Conservation (phyloP, 2,797 vertebrate genomes). For the Erithacus rubecula region DNA sequence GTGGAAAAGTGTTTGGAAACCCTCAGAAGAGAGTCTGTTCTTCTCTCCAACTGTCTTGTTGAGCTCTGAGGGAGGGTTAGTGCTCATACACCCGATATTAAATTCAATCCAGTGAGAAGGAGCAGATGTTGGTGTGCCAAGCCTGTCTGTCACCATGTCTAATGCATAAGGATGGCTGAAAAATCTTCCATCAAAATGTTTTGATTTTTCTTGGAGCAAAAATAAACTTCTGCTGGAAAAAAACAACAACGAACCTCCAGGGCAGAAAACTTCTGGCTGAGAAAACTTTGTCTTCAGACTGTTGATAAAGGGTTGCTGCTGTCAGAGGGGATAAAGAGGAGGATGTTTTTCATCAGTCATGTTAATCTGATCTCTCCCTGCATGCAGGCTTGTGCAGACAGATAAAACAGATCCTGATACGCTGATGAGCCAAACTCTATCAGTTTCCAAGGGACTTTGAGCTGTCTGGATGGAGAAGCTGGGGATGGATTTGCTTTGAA, state of each 20-base stretch:
- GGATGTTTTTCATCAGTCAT: constrained; percentile 34
- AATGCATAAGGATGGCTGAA: constrained; percentile 21
- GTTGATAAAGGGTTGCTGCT: constrained; percentile 18
- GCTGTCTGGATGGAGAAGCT: not conserved
- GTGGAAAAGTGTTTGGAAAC: not conserved
- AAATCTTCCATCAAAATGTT: constrained; percentile 44
- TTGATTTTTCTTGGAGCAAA: constrained; percentile 13
- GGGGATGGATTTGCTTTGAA: not conserved
- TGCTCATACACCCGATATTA: not conserved
- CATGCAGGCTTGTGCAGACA: not conserved
- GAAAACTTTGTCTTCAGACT: constrained; percentile 39
- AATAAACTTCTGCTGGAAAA: not conserved
- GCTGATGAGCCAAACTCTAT: not conserved
- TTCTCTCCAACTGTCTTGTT: not conserved
- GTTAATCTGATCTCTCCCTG: constrained; percentile 45
- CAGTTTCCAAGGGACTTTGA: not conserved
- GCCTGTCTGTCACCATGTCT: not conserved
- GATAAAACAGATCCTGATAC: not conserved
- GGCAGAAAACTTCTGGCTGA: constrained; percentile 32
- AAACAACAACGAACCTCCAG: not conserved
- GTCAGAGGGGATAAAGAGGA: constrained; percentile 28
- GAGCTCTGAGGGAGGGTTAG: not conserved
- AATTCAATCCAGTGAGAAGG: constrained; percentile 26
- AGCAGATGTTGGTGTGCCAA: constrained; percentile 23
- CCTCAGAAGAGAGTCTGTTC: not conserved